Evolutionary conservation across 2,888 invertebrate species (phyloP).

Genomic region (Andrena marginata): DNA sequence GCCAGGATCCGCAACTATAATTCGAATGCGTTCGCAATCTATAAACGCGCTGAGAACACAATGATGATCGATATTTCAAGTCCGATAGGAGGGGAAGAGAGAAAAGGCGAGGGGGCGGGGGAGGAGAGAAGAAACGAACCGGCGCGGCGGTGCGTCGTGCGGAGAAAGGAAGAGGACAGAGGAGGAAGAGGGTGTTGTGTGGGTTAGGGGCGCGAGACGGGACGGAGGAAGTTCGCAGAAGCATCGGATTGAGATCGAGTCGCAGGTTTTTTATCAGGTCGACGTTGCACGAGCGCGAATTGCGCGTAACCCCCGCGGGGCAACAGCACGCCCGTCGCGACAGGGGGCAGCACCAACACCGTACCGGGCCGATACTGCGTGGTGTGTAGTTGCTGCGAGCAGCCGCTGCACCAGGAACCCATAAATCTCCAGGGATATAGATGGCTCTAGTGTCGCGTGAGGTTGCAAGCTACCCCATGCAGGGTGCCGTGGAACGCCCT

Average conservation of each 20-base stretch:
- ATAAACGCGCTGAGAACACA: constrained; percentile 52
- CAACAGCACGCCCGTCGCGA: constrained; percentile 83
- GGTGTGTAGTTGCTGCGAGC: constrained; percentile 82
- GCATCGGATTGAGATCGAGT: constrained; percentile 83
- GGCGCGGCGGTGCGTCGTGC: neutral
- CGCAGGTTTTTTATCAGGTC: constrained; percentile 79
- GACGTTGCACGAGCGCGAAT: constrained; percentile 83
- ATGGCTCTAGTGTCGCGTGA: constrained; percentile 85
- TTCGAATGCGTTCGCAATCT: constrained; percentile 49
- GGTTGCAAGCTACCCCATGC: constrained; percentile 85
- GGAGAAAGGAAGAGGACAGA: constrained; percentile 27
- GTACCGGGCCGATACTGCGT: constrained; percentile 77
- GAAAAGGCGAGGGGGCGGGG: neutral
- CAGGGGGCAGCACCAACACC: constrained; percentile 81
- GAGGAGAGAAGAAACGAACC: constrained; percentile 17
- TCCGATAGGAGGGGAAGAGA: constrained; percentile 43
- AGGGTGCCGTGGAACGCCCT: constrained; percentile 82
- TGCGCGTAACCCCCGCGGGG: constrained; percentile 85
- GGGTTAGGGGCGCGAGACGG: constrained; percentile 7
- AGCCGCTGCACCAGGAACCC: constrained; percentile 83
- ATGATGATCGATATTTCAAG: constrained; percentile 60
- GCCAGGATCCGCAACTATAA: constrained; percentile 30
- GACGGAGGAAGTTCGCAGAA: constrained; percentile 55
- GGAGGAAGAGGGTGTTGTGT: neutral
- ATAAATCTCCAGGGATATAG: constrained; percentile 85